Evolutionary conservation across 2,888 invertebrate species (phyloP).

Genomic region (Rotaria socialis): DNA sequence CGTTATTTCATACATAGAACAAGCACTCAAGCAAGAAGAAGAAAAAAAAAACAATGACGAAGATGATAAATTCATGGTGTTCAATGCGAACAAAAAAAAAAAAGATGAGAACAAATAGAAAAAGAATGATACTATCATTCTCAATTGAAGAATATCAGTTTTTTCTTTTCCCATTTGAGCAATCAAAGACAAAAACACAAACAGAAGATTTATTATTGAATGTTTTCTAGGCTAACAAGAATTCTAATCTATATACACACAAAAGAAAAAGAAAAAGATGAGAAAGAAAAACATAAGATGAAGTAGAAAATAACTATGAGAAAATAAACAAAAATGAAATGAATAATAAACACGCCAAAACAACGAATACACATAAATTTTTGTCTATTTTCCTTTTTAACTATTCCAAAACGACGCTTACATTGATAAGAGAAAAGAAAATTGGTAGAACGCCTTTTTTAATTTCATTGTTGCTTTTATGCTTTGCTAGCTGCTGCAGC

Average conservation of each 20-base stretch:
- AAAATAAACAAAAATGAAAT: slow-evolving; percentile 13
- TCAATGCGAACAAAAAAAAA: neutral
- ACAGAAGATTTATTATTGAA: neutral
- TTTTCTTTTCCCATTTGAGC: neutral
- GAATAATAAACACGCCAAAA: slow-evolving; percentile 5
- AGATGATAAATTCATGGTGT: neutral
- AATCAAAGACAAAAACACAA: neutral
- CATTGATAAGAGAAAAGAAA: no score
- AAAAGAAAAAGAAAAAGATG: neutral
- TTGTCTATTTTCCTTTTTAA: neutral
- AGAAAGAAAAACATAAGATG: slow-evolving; percentile 9
- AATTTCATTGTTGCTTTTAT: neutral
- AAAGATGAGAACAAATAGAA: neutral
- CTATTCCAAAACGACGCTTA: no score
- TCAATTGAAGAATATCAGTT: neutral
- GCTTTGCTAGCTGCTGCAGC: neutral
- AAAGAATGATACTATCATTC: neutral
- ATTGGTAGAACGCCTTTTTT: no score
- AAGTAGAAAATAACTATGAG: slow-evolving; percentile 22
- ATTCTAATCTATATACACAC: slow-evolving; percentile 17
- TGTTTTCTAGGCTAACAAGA: neutral
- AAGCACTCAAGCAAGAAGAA: neutral
- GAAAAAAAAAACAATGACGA: neutral
- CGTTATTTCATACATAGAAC: neutral
- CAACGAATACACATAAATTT: slow-evolving; percentile 5